Evolutionary conservation across 2,113 vertebrate species (phyloP).

Genomic region (Myrmophylax atrothorax): DNA sequence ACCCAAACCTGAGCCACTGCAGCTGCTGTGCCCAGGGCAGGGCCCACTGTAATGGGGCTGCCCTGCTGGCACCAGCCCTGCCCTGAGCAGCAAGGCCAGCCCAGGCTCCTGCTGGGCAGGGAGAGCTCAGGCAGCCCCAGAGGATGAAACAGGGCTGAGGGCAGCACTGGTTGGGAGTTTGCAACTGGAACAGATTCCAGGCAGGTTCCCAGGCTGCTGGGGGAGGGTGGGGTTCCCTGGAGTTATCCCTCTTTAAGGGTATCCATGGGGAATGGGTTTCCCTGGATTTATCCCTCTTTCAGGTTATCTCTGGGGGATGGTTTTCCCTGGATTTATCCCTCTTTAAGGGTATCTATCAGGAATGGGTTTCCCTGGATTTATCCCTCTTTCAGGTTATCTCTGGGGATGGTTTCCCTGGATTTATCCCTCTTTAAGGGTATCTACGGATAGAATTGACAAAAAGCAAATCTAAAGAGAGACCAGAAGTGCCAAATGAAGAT

Average conservation of each 20-base stretch:
- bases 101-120: background rate
- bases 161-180: background rate
- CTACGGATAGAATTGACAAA: background rate
- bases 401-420: background rate
- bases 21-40: background rate
- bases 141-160: background rate
- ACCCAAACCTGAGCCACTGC: background rate
- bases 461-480: background rate
- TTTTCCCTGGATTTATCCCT: background rate
- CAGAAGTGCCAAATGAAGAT: background rate
- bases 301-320: background rate
- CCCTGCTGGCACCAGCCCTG: background rate
- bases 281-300: background rate
- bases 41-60: constrained; percentile 5
- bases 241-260: background rate
- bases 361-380: background rate
- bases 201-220: background rate
- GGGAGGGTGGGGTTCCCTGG: background rate
- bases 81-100: background rate
- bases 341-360: background rate
- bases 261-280: background rate
- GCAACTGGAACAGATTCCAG: background rate
- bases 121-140: background rate
- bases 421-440: background rate
- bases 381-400: background rate